A percentile compares a stretch with the other conserved stretches of the same genome.
phyloP scores from a whole-genome alignment of 2,888 invertebrate genomes.

The Polymixis flavicincta region DNA sequence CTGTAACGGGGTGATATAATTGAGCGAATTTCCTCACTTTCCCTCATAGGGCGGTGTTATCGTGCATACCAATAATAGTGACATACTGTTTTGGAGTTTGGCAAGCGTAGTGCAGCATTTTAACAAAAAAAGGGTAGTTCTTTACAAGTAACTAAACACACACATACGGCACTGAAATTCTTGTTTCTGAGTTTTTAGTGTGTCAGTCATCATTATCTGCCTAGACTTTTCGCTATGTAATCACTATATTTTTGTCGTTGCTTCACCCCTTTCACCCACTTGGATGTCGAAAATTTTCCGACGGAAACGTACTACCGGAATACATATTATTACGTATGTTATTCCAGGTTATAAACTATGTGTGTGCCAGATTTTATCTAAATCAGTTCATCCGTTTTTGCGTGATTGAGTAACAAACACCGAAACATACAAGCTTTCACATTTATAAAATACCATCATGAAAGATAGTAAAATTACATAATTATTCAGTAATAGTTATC shows the following conservation, averaged over 20 bases:
- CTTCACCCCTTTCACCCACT: too few relatives aligned
- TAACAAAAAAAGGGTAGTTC: background rate
- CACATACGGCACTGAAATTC: background rate
- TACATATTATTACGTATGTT: too few relatives aligned
- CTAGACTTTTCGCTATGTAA: background rate
- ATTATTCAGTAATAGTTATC: background rate
- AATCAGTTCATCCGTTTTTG: too few relatives aligned
- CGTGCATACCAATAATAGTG: conserved; percentile 73
- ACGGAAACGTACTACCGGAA: too few relatives aligned
- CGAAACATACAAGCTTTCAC: too few relatives aligned
- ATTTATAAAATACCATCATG: too few relatives aligned
- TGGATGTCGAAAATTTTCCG: too few relatives aligned
- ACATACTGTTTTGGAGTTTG: conserved; percentile 70
- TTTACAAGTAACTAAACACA: too few relatives aligned
- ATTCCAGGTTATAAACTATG: too few relatives aligned
- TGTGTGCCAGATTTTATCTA: too few relatives aligned
- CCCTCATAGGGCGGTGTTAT: conserved; percentile 79
- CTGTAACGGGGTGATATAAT: conserved; percentile 84
- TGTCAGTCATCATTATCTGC: background rate
- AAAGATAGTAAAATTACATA: background rate
- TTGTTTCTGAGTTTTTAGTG: background rate
- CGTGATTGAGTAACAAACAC: too few relatives aligned
- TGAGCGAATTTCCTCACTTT: conserved; percentile 88
- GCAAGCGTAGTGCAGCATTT: background rate
- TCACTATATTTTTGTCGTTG: too few relatives aligned